Conservation (phyloP, 2,888 invertebrate species). For the Tiphia femorata region DNA sequence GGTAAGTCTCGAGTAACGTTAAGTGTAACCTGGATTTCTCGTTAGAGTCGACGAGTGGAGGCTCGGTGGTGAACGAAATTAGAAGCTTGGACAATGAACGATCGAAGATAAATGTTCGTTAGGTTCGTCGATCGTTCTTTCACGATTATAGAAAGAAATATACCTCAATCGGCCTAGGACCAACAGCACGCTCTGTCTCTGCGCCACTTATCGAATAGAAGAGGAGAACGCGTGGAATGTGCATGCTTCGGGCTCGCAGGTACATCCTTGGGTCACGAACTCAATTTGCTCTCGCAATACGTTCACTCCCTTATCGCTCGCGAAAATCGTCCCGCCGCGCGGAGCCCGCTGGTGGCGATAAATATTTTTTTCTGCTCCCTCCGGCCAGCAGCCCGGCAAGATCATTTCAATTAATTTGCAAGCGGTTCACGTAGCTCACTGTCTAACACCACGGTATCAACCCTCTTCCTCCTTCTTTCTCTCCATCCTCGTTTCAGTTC, state of each 20-base stretch:
- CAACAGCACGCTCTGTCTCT: too few relatives aligned
- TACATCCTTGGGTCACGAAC: constrained; percentile 27
- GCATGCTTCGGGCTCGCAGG: constrained; percentile 12
- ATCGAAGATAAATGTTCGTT: too few relatives aligned
- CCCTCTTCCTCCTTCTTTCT: background rate
- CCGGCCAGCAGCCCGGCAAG: too few relatives aligned
- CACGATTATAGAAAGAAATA: too few relatives aligned
- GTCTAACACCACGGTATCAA: background rate
- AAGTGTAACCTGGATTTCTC: too few relatives aligned
- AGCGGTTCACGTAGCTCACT: constrained; percentile 16
- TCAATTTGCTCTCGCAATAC: constrained; percentile 28
- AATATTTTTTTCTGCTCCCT: constrained; percentile 11
- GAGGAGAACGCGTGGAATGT: constrained; percentile 10
- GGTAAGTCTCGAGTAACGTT: too few relatives aligned
- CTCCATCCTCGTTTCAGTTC: background rate
- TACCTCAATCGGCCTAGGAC: background rate
- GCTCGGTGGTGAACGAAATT: too few relatives aligned
- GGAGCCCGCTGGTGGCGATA: too few relatives aligned
- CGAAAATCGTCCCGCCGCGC: constrained; percentile 11
- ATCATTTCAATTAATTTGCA: constrained; percentile 25
- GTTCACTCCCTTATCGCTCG: constrained; percentile 11
- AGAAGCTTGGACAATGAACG: too few relatives aligned
- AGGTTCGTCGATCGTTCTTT: too few relatives aligned
- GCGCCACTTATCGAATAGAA: constrained; percentile 14
- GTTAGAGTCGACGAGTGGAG: too few relatives aligned